Base-by-base conservation (phyloP, 1,140 invertebrate genomes). In the Euwallacea fornicatus region DNA sequence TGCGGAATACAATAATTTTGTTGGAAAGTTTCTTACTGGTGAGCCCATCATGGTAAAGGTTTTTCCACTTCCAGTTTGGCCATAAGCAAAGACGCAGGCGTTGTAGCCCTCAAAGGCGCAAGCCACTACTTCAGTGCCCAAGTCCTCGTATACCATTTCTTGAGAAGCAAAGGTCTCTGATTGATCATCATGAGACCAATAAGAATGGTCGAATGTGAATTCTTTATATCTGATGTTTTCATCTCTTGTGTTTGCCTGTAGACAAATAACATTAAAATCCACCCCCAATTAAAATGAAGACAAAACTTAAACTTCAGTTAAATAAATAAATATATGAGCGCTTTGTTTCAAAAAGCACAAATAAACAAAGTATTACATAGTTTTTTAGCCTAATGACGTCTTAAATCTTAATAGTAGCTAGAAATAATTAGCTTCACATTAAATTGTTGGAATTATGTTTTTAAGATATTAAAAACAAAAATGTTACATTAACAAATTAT, bases 41-140 rank as follows among this genome's bases (percentile, higher is more conserved):
- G 91, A 91, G 41, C 97, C 97, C 96, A 98, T 98, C 96, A 99
- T 98, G 0, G 96, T 98, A 81, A 95, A 98, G 0, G 95, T 97
- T 85, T 99, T 98, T 33, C 97, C 97, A 78, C 94, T 96, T 78
- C 95, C 96, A 54, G 95, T 97, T 83, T 97, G 95, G n/a, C 84
- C 84, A 81, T 94, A 93, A 63, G 96, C 96, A 86, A 98, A 98
- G 73, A 98, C 95, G 83, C 96, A 98, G 66, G 94, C 96, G 86
- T 98, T 99, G 85, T 98, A 98, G 46, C 96, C 96, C 84, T 96
- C 88, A 83, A 97, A 98, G 60, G 96, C 95, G 85, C 94, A 94
- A 82, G 96, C 92, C 75, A 97, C 90, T 44, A 96, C 93, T 84
- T 96, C 94, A 78, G 89, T 88, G 63, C 95, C 95, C 63, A 96